Percentiles rank a stretch among this genome's conserved stretches.
These are phyloP conservation scores for Lithophane ornitopus DNA, from an alignment of 2,888 invertebrate species.

Conservation along the genomic window DNA sequence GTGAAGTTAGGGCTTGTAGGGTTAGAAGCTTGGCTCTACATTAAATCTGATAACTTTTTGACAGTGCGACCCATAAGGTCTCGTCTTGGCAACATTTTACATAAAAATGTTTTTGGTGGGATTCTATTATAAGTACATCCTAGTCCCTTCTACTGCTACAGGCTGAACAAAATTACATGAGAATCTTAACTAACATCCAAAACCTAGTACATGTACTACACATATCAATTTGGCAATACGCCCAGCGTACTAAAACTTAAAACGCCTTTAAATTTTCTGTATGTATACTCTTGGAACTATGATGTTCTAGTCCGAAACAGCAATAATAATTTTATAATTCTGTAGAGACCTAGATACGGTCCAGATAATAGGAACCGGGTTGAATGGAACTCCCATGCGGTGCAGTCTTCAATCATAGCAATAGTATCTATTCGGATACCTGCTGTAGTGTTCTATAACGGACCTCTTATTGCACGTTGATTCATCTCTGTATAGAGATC, in stretches of 20 bases:
- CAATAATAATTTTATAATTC: conserved; percentile 56
- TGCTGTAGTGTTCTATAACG: background rate
- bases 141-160: background rate
- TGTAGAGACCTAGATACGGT: conserved; percentile 43
- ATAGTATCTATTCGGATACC: conserved; percentile 24
- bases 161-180: conserved; percentile 6
- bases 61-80: too few species aligned
- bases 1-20: too few species aligned
- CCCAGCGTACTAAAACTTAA: conserved; percentile 50
- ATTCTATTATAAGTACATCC: background rate
- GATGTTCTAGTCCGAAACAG: conserved; percentile 26
- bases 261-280: conserved; percentile 43
- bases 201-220: conserved; percentile 24
- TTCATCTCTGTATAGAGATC: conserved; percentile 13
- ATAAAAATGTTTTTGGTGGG: too few species aligned
- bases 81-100: too few species aligned
- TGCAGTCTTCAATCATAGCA: conserved; percentile 42
- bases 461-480: conserved; percentile 22
- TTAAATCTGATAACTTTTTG: too few species aligned
- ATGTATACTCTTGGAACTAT: conserved; percentile 46
- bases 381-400: conserved; percentile 59
- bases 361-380: conserved; percentile 47
- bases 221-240: conserved; percentile 54
- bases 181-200: conserved; percentile 24
- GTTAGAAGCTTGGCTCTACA: too few species aligned